Evolutionary conservation across 2,797 vertebrate species (phyloP).

Genomic region (Zalophus californianus): DNA sequence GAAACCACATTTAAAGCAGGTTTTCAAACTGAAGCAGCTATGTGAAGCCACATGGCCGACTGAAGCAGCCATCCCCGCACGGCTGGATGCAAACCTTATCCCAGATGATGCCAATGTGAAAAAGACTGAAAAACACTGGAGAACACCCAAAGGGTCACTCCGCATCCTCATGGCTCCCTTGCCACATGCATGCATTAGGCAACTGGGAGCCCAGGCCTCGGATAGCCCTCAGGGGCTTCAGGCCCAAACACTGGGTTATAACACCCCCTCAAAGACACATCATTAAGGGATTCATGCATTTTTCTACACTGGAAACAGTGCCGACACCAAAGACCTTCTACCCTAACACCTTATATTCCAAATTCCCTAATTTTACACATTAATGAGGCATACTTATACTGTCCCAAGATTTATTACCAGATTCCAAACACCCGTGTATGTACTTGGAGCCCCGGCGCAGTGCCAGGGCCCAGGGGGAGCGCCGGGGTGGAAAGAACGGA

Average conservation of each 20-base stretch:
- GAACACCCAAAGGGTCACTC: slow-evolving; percentile 91
- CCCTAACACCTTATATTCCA: background rate
- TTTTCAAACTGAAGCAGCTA: slow-evolving; percentile 76
- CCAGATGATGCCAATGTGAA: slow-evolving; percentile 90
- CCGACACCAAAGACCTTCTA: background rate
- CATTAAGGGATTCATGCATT: background rate
- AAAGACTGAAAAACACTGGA: slow-evolving; percentile 91
- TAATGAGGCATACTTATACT: background rate
- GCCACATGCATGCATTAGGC: background rate
- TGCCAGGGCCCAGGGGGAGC: background rate
- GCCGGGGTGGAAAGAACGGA: rapidly evolving
- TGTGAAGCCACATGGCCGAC: slow-evolving; percentile 89
- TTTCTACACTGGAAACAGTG: background rate
- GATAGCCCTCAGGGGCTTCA: background rate
- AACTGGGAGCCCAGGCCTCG: background rate
- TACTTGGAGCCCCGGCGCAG: rapidly evolving
- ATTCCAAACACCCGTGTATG: rapidly evolving
- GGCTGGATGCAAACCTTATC: slow-evolving; percentile 90
- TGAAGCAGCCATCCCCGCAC: slow-evolving; percentile 92
- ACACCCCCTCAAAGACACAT: background rate
- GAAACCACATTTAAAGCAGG: slow-evolving; percentile 76
- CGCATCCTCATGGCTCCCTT: slow-evolving; percentile 87
- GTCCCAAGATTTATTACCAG: background rate
- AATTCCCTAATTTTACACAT: background rate
- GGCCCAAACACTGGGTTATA: background rate